These are phyloP conservation scores for Cryptus viduatorius DNA, from an alignment of 2,888 invertebrate genomes.

Conservation along the genomic window DNA sequence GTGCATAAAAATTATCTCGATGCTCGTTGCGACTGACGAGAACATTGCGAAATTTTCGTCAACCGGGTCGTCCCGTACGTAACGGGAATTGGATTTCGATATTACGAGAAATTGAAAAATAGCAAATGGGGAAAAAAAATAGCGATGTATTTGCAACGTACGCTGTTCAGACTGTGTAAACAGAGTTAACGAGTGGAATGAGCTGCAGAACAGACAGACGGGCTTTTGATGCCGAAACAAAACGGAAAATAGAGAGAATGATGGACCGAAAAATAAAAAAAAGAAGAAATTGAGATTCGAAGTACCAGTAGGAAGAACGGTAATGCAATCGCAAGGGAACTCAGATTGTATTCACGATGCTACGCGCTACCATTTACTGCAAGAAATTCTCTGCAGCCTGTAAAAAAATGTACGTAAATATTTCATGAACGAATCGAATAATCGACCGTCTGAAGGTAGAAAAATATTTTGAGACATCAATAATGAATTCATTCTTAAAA, in stretches of 20 bases:
- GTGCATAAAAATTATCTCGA: neutral
- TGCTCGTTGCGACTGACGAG: constrained; percentile 22
- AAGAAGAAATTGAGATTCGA: constrained; percentile 31
- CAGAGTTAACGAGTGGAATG: constrained; percentile 49
- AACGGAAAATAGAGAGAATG: constrained; percentile 17
- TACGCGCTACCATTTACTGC: neutral
- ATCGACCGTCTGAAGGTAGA: neutral
- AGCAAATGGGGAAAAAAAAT: constrained; percentile 27
- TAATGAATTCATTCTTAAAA: neutral
- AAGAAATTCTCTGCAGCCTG: constrained; percentile 2
- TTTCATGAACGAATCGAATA: constrained; percentile 27
- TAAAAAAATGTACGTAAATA: constrained; percentile 31
- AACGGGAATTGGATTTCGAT: constrained; percentile 33
- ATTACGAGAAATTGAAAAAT: constrained; percentile 13
- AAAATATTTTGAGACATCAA: constrained; percentile 1
- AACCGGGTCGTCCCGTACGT: neutral
- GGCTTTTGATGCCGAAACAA: constrained; percentile 45
- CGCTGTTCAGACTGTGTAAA: constrained; percentile 30
- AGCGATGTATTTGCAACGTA: constrained; percentile 21
- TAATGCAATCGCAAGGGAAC: constrained; percentile 38
- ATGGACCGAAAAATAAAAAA: constrained; percentile 9
- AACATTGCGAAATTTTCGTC: constrained; percentile 2
- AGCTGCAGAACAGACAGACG: constrained; percentile 17
- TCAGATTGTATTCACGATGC: constrained; percentile 49
- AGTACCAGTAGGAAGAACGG: constrained; percentile 33